Conservation (phyloP, 2,888 invertebrate species). For the Drosophila neotestacea region DNA sequence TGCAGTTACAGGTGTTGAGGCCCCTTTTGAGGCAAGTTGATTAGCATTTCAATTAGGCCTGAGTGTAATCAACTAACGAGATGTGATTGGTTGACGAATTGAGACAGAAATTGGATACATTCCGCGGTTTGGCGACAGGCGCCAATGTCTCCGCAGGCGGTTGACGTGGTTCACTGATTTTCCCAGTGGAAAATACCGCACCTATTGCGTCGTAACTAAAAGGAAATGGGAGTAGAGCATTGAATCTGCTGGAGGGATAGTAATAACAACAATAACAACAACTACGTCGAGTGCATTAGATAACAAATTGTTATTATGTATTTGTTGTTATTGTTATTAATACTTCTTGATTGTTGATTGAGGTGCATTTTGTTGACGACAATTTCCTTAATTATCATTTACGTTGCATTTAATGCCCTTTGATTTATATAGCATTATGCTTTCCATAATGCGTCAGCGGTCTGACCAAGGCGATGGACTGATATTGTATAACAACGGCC, state of each 20-base stretch:
- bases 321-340: constrained; percentile 30
- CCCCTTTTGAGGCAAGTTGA: constrained; percentile 14
- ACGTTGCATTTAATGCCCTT: constrained; percentile 56
- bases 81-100: constrained; percentile 48
- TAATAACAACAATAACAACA: constrained; percentile 7
- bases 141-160: constrained; percentile 56
- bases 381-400: constrained; percentile 46
- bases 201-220: constrained; percentile 57
- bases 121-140: constrained; percentile 41
- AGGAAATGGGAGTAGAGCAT: constrained; percentile 10
- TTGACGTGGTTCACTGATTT: constrained; percentile 57
- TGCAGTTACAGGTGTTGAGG: constrained; percentile 16
- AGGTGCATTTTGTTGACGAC: constrained; percentile 47
- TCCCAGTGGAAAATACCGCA: constrained; percentile 38
- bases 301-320: constrained; percentile 46
- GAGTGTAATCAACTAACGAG: constrained; percentile 41
- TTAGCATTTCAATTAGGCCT: constrained; percentile 48
- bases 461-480: constrained; percentile 25
- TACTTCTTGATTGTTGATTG: constrained; percentile 28
- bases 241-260: constrained; percentile 15
- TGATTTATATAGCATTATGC: constrained; percentile 54
- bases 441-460: constrained; percentile 48
- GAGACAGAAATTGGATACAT: constrained; percentile 59
- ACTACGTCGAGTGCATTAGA: constrained; percentile 32
- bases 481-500: constrained; percentile 51